Conservation (phyloP, 2,888 invertebrate genomes). For the Sturmia bella region DNA sequence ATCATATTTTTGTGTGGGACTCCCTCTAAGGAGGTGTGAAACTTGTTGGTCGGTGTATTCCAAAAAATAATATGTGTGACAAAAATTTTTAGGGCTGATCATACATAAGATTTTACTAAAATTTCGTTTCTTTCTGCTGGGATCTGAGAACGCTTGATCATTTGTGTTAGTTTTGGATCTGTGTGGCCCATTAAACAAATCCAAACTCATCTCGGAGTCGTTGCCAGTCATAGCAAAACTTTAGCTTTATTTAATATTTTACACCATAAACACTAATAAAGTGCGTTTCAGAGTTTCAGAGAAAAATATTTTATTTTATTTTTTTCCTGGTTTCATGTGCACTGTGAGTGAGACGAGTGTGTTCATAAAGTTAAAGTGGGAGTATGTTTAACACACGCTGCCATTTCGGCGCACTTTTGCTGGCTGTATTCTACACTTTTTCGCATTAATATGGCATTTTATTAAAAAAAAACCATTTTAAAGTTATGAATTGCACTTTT, state of each 20-base stretch:
- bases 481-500: slow-evolving; percentile 69
- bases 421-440: neutral
- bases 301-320: neutral
- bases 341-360: neutral
- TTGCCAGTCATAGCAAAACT: neutral
- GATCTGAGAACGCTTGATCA: no score
- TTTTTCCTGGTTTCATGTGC: neutral
- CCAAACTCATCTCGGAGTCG: neutral
- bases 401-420: neutral
- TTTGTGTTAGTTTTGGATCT: no score
- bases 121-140: no score
- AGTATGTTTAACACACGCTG: slow-evolving; percentile 7
- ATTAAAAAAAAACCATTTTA: slow-evolving; percentile 51
- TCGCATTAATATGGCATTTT: slow-evolving; percentile 34
- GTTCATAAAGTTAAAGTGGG: neutral
- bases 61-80: no score
- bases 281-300: slow-evolving; percentile 50
- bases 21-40: no score
- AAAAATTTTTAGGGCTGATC: no score
- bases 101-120: no score
- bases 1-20: no score
- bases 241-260: slow-evolving; percentile 6
- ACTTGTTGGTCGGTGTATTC: no score
- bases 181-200: no score
- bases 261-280: slow-evolving; percentile 47